Conservation (phyloP, 2,113 vertebrate species). For the Phylloscopus trochilus region DNA sequence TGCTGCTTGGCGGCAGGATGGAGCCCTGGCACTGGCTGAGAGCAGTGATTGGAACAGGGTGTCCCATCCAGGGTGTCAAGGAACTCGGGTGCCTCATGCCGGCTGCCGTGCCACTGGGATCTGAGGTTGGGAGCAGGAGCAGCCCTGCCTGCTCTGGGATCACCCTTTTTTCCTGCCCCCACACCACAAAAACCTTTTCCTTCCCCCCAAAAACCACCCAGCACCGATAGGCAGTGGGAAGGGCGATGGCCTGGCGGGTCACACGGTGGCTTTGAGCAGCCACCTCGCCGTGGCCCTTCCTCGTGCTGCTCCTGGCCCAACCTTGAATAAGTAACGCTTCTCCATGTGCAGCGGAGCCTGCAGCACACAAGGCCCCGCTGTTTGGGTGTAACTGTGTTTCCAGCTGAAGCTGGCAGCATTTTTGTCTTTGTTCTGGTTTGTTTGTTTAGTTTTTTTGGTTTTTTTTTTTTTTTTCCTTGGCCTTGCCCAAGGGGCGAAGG, state of each 20-base stretch:
- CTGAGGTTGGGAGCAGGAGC: neutral
- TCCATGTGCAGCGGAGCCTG: accelerated
- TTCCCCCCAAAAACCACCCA: neutral
- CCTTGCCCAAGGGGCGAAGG: neutral
- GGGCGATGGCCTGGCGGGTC: accelerated
- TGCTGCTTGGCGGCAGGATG: neutral
- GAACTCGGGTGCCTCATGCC: accelerated
- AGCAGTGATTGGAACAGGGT: neutral
- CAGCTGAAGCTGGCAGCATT: neutral
- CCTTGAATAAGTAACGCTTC: neutral
- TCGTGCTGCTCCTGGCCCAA: neutral
- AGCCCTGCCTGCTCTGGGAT: neutral
- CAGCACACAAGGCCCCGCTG: neutral
- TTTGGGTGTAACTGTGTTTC: constrained; percentile 35
- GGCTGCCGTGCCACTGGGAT: neutral
- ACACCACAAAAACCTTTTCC: neutral
- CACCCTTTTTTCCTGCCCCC: accelerated
- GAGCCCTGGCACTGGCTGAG: neutral
- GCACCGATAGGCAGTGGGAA: accelerated
- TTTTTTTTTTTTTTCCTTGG: neutral
- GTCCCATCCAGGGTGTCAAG: neutral
- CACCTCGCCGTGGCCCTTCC: accelerated
- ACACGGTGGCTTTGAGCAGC: neutral
- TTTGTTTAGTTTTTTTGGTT: neutral
- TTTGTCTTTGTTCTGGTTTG: constrained; percentile 14